Conservation (phyloP, 1,140 invertebrate genomes). For the Camponotus floridanus region DNA sequence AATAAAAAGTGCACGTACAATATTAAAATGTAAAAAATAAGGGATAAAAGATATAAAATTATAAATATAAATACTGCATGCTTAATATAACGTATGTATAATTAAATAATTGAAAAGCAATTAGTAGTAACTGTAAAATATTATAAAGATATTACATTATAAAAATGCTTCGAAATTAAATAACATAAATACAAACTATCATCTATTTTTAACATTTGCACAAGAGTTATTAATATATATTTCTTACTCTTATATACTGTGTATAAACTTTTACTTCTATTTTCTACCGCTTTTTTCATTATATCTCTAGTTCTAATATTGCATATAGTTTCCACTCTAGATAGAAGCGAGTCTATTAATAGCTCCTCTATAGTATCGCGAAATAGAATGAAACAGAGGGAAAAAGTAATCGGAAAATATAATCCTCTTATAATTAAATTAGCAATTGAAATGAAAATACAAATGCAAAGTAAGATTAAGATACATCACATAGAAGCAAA, state of each 20-base stretch:
- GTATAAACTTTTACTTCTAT: neutral
- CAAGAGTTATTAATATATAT: neutral
- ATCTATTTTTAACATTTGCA: neutral
- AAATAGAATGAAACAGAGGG: slow-evolving; percentile 1
- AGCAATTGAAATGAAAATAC: neutral
- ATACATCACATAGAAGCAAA: neutral
- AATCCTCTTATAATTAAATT: neutral
- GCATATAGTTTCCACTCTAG: slow-evolving; percentile 11
- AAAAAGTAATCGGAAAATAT: neutral
- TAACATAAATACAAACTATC: neutral
- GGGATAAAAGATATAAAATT: neutral
- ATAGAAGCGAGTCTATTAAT: slow-evolving; percentile 26
- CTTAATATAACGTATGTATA: too few species aligned
- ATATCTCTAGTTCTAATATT: neutral
- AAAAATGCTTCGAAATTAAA: neutral
- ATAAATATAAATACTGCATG: neutral
- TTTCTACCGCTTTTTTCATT: neutral
- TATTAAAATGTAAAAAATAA: slow-evolving; percentile 6
- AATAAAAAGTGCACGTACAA: neutral
- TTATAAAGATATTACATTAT: neutral
- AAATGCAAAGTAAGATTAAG: neutral
- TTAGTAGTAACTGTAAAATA: neutral
- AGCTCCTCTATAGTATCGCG: neutral
- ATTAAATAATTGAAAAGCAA: neutral
- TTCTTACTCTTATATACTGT: neutral